Evolutionary conservation across 2,113 vertebrate species (phyloP), one percentile per base, ranked within the genome.

Genomic region (Dicaeum eximium): DNA sequence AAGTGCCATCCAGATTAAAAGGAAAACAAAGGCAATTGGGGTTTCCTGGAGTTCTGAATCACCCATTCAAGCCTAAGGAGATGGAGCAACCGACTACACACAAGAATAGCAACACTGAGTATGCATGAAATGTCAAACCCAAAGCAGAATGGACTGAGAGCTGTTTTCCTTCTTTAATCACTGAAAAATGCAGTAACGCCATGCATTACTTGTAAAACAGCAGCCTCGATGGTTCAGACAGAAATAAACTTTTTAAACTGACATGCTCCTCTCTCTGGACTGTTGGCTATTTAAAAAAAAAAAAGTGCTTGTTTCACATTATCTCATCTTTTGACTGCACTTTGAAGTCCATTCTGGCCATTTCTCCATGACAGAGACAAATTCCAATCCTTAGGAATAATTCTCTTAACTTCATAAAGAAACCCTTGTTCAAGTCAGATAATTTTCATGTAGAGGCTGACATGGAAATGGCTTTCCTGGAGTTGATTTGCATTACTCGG

Each of bases 381-480:
- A 93, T 72, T 88, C 60, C 72, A 80, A 60, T 72, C 81, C 73
- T 94, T 60, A 77, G 72, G 64, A 93, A 93, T 90, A 86, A 90
- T 87, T 88, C 60, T 35, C 33, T 74, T 91, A 92, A 77, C 85
- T 94, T 95, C 57, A 69, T 73, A 90, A 90, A 94, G 92, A 90
- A 90, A 45, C 67, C n/a, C 75, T 93, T 96, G 85, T 94, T 91
- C 87, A 56, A 92, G 75, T 82, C 67, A 72, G 88, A 89, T 86
- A 82, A 87, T 96, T 95, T 93, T 92, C 91, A 75, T 62, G 77
- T 92, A 77, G 54, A 92, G 75, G 48, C 61, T 94, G 86, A 93
- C 86, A 71, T 33, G 58, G 86, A 87, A 95, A 92, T 75, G 66
- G 77, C 58, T 94, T 95, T 97, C 93, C 95, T 78, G 78, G 73